Base-by-base conservation (phyloP, 2,113 vertebrate species). In the Thamnophis sirtalis region DNA sequence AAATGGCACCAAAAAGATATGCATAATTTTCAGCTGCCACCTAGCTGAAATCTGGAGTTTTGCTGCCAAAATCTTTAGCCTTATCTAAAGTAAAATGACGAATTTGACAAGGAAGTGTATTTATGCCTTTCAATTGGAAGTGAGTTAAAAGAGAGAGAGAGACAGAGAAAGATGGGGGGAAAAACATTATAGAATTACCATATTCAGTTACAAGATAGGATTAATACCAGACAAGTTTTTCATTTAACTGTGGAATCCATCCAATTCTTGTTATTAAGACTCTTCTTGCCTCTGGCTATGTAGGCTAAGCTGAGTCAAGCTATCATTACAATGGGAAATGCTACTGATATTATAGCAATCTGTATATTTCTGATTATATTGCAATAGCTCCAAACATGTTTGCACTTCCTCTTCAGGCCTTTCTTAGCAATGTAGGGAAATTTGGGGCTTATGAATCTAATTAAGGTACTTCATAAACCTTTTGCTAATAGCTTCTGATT, bases 401-500 rank as follows among this genome's bases (percentile, higher is more conserved):
- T 80, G 33, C 33, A 80, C n/a, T 80, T 80, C 68, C 68, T 80
- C n/a, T 80, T 80, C 68, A 80, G 33, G 6, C 68, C 13, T 80
- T 80, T 19, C n/a, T 38, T 38, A 19, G 15, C 7, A 21, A 80
- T 38, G 68, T 38, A 19, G 33, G 33, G 17, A 80, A 38, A 38
- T 80, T 73, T 38, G 68, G 33, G 33, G 15, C 33, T 80, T 38
- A 19, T 86, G 53, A 91, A 84, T 55, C 5, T 89, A 84, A 9
- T 92, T 90, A 93, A 95, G 94, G 92, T 92, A 49, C 17, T 89
- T 91, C 22, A 86, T 93, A 50, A 91, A 63, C 91, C 1, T 0
- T 0, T 94, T 84, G 92, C 0, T 10, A 53, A 2, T 53, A 94
- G 22, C 3, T 53, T 91, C 50, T 1, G 43, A 1, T 60, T 68